These are phyloP conservation scores for Meriones unguiculatus DNA, from an alignment of 2,113 vertebrate species.

Conservation along the genomic window DNA sequence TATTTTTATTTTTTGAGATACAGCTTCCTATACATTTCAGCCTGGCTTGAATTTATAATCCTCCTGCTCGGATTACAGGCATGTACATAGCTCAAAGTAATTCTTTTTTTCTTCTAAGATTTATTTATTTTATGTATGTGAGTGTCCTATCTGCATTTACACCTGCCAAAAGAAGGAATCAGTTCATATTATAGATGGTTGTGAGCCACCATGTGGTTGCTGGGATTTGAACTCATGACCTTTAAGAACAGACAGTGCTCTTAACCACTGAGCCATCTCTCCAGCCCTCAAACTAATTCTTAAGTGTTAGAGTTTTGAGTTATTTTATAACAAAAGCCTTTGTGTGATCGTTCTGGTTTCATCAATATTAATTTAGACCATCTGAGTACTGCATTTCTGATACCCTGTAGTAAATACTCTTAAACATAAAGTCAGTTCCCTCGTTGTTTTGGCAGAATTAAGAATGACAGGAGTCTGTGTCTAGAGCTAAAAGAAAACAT, in stretches of 20 bases:
- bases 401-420: constrained; percentile 12
- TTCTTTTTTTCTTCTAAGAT: too few relatives aligned
- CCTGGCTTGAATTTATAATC: not conserved
- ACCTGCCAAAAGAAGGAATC: too few relatives aligned
- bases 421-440: not conserved
- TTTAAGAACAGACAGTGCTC: too few relatives aligned
- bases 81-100: not conserved
- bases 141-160: too few relatives aligned
- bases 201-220: too few relatives aligned
- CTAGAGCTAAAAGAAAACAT: not conserved
- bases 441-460: not conserved
- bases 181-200: too few relatives aligned
- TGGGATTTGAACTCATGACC: too few relatives aligned
- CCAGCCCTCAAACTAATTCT: not conserved
- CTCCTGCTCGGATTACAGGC: not conserved
- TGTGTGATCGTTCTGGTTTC: not conserved
- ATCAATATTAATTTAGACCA: constrained; percentile 27
- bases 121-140: too few relatives aligned
- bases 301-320: constrained; percentile 45
- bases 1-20: not conserved
- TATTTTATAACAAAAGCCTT: constrained; percentile 39
- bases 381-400: constrained; percentile 4
- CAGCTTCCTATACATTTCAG: not conserved
- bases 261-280: too few relatives aligned
- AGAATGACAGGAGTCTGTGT: not conserved